Conservation (phyloP, 2,888 invertebrate species). For the Ecliptopera silaceata region DNA sequence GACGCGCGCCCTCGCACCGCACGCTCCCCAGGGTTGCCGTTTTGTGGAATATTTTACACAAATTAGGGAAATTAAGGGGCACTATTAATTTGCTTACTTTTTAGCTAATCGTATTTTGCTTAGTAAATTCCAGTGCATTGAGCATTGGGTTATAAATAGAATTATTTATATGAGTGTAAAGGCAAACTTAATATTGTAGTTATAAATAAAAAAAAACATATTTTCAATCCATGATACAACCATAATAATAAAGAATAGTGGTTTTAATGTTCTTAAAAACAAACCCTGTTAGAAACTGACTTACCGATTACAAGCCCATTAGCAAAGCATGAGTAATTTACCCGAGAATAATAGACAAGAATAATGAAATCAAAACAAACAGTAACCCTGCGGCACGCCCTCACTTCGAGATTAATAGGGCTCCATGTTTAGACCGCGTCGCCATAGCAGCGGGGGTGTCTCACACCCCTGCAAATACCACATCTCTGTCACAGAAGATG, state of each 20-base stretch:
- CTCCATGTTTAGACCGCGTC: conserved; percentile 72
- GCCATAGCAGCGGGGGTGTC: conserved; percentile 69
- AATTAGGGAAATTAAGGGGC: conserved; percentile 16
- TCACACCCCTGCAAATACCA: conserved; percentile 64
- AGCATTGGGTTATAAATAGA: no score
- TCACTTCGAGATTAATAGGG: conserved; percentile 76
- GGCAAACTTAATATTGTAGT: no score
- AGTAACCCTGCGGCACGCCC: conserved; percentile 69
- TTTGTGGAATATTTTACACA: conserved; percentile 35
- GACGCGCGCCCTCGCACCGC: conserved; percentile 61
- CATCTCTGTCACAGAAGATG: conserved; percentile 55
- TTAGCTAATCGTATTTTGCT: background rate
- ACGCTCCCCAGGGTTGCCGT: conserved; percentile 51
- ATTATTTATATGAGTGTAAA: no score
- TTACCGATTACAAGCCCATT: background rate
- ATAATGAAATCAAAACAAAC: conserved; percentile 40
- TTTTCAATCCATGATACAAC: no score
- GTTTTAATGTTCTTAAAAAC: no score
- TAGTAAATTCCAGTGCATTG: no score
- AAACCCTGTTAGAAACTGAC: background rate
- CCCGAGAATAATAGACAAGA: conserved; percentile 20
- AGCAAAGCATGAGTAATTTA: background rate
- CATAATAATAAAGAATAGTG: no score
- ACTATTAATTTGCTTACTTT: background rate
- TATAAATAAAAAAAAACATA: no score